Conservation (phyloP, 2,113 vertebrate genomes). For the Corythoichthys intestinalis region DNA sequence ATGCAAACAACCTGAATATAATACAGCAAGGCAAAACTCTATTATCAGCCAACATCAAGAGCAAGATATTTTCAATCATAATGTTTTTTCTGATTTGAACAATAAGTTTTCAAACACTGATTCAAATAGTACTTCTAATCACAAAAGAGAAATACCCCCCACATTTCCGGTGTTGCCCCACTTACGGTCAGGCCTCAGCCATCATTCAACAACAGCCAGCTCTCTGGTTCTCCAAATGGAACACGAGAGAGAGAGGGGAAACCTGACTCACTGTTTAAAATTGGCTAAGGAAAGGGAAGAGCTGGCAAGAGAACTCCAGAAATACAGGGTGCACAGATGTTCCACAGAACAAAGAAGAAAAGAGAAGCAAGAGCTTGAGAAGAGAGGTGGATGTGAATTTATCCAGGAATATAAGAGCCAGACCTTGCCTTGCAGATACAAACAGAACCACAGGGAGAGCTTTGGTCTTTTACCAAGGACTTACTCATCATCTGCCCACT, state of each 20-base stretch:
- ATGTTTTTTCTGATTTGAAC: conserved; percentile 37
- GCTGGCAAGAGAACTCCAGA: conserved; percentile 66
- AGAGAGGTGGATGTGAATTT: neutral
- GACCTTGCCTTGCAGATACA: conserved; percentile 43
- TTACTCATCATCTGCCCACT: conserved; percentile 46
- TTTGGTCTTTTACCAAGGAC: conserved; percentile 22
- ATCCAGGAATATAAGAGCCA: conserved; percentile 48
- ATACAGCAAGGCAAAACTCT: conserved; percentile 11
- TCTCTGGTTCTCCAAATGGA: conserved; percentile 76
- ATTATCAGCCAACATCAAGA: conserved; percentile 14
- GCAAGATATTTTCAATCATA: conserved; percentile 16
- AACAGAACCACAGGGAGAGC: conserved; percentile 26
- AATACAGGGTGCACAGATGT: conserved; percentile 47
- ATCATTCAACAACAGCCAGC: conserved; percentile 52
- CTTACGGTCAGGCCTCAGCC: conserved; percentile 30
- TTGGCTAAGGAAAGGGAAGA: conserved; percentile 72
- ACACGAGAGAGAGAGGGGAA: conserved; percentile 71
- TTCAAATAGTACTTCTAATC: conserved; percentile 36
- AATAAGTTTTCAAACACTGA: conserved; percentile 54
- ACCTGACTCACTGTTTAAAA: conserved; percentile 72
- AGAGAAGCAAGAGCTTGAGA: conserved; percentile 8
- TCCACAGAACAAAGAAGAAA: conserved; percentile 17
- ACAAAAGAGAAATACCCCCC: conserved; percentile 20
- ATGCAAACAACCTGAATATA: conserved; percentile 22
- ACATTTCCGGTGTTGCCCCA: conserved; percentile 59